Conservation (phyloP, 2,888 invertebrate species). For the Mamestra brassicae region DNA sequence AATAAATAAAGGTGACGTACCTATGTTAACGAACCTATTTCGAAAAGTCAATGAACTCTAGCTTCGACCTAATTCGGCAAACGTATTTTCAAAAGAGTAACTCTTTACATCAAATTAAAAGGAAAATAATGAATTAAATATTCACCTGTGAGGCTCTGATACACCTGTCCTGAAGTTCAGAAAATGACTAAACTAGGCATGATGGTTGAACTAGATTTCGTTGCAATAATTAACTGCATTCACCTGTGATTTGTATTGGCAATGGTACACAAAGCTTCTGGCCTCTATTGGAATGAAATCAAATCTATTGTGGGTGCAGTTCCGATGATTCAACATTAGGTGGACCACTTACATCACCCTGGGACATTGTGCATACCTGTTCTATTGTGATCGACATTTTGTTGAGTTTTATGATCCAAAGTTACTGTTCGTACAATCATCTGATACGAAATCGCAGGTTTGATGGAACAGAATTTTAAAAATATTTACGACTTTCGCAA, state of each 20-base stretch:
- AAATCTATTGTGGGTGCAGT: constrained; percentile 73
- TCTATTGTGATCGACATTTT: constrained; percentile 67
- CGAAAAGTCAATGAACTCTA: constrained; percentile 57
- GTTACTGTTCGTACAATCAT: constrained; percentile 38
- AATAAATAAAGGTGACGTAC: constrained; percentile 24
- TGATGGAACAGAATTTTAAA: not conserved
- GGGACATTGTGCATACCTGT: constrained; percentile 63
- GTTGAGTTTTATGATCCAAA: constrained; percentile 50
- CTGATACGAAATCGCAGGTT: constrained; percentile 1
- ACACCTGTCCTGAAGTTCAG: constrained; percentile 40
- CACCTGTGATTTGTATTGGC: constrained; percentile 71
- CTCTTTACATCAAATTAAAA: not conserved
- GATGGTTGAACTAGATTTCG: constrained; percentile 56
- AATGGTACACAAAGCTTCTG: constrained; percentile 70
- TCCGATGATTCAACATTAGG: constrained; percentile 78
- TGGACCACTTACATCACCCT: constrained; percentile 77
- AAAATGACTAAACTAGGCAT: constrained; percentile 58
- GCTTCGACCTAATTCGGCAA: constrained; percentile 44
- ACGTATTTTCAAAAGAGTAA: not conserved
- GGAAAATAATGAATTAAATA: constrained; percentile 13
- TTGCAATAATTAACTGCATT: constrained; percentile 79
- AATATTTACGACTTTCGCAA: not conserved
- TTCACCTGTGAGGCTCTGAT: constrained; percentile 34
- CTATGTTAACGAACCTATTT: constrained; percentile 43
- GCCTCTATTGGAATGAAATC: constrained; percentile 75